A percentile compares a stretch with the other conserved stretches of the same genome.
Conservation (phyloP, 2,797 vertebrate genomes). For the Diglossa cyanea region DNA sequence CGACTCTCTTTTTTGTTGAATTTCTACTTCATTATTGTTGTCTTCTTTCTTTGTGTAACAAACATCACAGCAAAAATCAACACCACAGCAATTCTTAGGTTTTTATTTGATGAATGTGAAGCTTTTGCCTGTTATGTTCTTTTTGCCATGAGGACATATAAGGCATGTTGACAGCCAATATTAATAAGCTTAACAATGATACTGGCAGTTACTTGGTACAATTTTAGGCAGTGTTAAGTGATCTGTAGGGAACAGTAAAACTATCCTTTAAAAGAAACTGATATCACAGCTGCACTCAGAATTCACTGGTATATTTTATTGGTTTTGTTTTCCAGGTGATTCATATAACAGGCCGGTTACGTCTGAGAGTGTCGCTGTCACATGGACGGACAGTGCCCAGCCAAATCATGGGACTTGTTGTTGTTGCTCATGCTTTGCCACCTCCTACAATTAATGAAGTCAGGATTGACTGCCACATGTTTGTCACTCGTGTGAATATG, state of each 20-base stretch:
- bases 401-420: slow-evolving; percentile 98
- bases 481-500: slow-evolving; percentile 98
- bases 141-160: slow-evolving; percentile 29
- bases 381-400: slow-evolving; percentile 90
- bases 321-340: slow-evolving; percentile 86
- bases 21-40: neutral
- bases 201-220: slow-evolving; percentile 9
- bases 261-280: slow-evolving; percentile 43
- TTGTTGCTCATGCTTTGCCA: slow-evolving; percentile 94
- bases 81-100: neutral
- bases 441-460: slow-evolving; percentile 99
- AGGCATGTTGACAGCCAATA: slow-evolving; percentile 14
- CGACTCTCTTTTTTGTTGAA: neutral
- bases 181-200: slow-evolving; percentile 43
- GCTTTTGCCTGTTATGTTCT: slow-evolving; percentile 26
- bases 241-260: neutral
- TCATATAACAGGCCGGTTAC: slow-evolving; percentile 93
- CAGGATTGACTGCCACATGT: slow-evolving; percentile 99
- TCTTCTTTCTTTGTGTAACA: neutral
- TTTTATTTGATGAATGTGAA: slow-evolving; percentile 36
- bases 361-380: slow-evolving; percentile 92
- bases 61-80: neutral
- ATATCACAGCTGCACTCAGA: neutral
- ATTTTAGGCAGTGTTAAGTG: slow-evolving; percentile 1
- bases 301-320: slow-evolving; percentile 55